A percentile compares a stretch with the other conserved stretches of the same genome.
phyloP scores from a whole-genome alignment of 2,113 vertebrate genomes.

The Upupa epops region DNA sequence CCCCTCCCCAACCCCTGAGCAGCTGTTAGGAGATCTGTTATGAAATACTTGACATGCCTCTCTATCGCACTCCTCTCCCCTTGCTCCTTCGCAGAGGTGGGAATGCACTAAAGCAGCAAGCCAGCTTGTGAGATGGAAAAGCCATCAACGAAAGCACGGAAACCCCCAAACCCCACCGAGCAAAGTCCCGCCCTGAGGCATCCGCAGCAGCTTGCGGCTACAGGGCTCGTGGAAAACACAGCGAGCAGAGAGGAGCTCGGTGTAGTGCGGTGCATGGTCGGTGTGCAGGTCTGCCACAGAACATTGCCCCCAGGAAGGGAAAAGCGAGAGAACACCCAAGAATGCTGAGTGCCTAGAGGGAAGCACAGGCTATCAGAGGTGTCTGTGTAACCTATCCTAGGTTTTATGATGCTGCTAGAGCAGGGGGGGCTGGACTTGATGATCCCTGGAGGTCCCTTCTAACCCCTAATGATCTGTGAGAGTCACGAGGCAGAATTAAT shows the following conservation, averaged over 20 bases:
- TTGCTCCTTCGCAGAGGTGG: background rate
- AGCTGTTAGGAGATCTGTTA: background rate
- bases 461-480: background rate
- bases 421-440: no score
- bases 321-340: background rate
- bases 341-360: conserved; percentile 35
- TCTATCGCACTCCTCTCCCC: background rate
- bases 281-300: background rate
- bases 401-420: no score
- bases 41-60: background rate
- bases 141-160: background rate
- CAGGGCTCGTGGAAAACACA: background rate
- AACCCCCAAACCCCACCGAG: background rate
- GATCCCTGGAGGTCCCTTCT: no score
- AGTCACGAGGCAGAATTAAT: background rate
- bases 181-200: conserved; percentile 7
- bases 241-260: conserved; percentile 21
- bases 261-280: conserved; percentile 1
- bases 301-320: background rate
- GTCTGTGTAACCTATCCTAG: no score
- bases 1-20: background rate
- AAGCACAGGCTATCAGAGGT: background rate
- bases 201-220: background rate
- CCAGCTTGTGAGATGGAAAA: background rate
- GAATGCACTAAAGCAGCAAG: background rate